Evolutionary conservation across 2,888 invertebrate species (phyloP), one percentile per base, ranked within the genome.

Genomic region (Baronia brevicornis): DNA sequence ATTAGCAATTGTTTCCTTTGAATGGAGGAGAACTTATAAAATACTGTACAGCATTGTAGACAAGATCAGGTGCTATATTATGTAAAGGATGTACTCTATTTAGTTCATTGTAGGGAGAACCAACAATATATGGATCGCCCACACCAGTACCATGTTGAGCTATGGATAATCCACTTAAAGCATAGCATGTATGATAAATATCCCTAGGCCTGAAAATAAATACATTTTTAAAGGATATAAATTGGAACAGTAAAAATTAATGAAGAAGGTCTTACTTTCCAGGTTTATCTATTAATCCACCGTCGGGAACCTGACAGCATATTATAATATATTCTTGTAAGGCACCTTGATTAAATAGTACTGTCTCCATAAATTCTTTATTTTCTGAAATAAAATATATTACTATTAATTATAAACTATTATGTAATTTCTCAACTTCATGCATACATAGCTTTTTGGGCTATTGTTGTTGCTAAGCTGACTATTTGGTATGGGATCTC

Each of bases 151-250:
- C 82, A 67, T 95, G 92, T 66, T 99, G 99, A 2, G 98, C 94
- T 37, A 98, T 88, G 7, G 98, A 94, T 24, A 99, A 84, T 2
- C 99, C 99, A 74, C 97, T 96, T 25, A 99, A 80, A 1, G 94
- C 91, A 63, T 99, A 99, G 73, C 98, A 98, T 0, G 98, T 97
- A 73, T 99, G 99, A 71, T 99, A 99, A 44, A 94, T 90, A 82
- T 99, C 99, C 49, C 92, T 86, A 27, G 88, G 88, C 62, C 95
- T 95, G 77, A 39, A 84, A 80, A 43, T n/a, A n/a, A n/a, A n/a
- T n/a, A n/a, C n/a, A n/a, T n/a, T n/a, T n/a, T n/a, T n/a, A 72
- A 44, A 50, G 38, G 45, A 44, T 31, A 39, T 59, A 42, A 33
- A 51, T 36, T 44, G 35, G 13, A n/a, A n/a, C n/a, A n/a, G n/a